Percentiles rank a stretch among this genome's conserved stretches.
Evolutionary conservation across 2,888 invertebrate species (phyloP).

Genomic region (Mesodorylaimus sp.): DNA sequence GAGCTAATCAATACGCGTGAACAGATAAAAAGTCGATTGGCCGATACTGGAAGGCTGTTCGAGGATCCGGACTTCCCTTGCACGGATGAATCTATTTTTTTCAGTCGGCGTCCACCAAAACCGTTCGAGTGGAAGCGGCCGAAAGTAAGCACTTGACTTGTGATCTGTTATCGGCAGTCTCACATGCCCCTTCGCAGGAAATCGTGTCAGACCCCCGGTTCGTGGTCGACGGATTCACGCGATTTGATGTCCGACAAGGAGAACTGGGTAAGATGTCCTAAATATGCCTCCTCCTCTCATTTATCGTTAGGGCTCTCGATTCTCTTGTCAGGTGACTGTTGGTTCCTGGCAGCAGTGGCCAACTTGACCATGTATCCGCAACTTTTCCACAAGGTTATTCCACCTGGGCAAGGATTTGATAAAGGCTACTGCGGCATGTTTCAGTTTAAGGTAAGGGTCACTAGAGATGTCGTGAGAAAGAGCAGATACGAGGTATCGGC

Average conservation of each 20-base stretch:
- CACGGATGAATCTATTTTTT: background rate
- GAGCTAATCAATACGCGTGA: no score
- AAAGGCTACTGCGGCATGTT: conserved; percentile 74
- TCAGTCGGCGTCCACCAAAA: background rate
- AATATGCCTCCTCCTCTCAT: conserved; percentile 27
- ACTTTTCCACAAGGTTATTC: conserved; percentile 77
- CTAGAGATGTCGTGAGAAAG: no score
- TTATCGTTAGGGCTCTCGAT: background rate
- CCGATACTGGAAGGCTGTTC: background rate
- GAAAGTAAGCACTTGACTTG: background rate
- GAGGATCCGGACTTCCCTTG: conserved; percentile 1
- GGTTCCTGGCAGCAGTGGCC: conserved; percentile 51
- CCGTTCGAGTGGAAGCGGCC: background rate
- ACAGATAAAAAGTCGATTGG: no score
- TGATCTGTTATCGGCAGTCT: background rate
- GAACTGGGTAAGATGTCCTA: no score
- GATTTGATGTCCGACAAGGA: conserved; percentile 91
- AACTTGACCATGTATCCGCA: conserved; percentile 65
- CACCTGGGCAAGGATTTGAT: conserved; percentile 68
- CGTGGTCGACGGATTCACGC: conserved; percentile 75
- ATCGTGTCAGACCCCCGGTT: conserved; percentile 62
- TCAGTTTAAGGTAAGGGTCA: conserved; percentile 41
- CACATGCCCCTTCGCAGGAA: conserved; percentile 43
- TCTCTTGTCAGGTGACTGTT: conserved; percentile 26
- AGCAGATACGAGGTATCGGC: no score